Conservation (phyloP, 1,140 invertebrate genomes). For the Cotesia vestalis region DNA sequence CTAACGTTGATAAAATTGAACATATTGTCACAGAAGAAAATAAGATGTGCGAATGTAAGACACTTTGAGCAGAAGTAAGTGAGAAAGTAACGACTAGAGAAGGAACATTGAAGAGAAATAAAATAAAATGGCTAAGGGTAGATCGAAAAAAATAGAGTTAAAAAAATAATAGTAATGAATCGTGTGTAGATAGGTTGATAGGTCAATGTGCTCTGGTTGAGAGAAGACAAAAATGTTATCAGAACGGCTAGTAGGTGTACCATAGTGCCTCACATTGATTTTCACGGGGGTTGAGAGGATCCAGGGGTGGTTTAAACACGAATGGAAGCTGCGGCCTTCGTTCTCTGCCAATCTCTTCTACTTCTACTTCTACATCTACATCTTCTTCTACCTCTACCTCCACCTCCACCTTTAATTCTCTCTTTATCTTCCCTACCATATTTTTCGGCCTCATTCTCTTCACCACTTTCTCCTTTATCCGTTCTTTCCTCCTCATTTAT, state of each 20-base stretch:
- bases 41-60: background rate
- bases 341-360: constrained; percentile 9
- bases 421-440: constrained; percentile 1
- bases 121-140: constrained; percentile 18
- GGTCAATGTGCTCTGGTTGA: constrained; percentile 21
- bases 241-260: constrained; percentile 49
- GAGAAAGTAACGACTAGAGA: background rate
- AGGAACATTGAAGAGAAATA: constrained; percentile 8
- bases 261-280: constrained; percentile 50
- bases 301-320: constrained; percentile 43
- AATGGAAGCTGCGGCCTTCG: constrained; percentile 40
- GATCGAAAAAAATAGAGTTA: background rate
- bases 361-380: background rate
- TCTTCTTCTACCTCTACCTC: background rate
- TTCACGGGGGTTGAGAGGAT: constrained; percentile 46
- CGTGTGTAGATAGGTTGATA: constrained; percentile 8
- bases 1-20: background rate
- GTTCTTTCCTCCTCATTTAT: constrained; percentile 20
- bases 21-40: background rate
- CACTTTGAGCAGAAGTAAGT: background rate
- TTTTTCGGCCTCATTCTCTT: constrained; percentile 15
- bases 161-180: constrained; percentile 19
- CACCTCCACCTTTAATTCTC: background rate
- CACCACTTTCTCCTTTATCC: constrained; percentile 28
- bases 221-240: constrained; percentile 44